A percentile compares a stretch with the other conserved stretches of the same genome.
Evolutionary conservation across 2,113 vertebrate species (phyloP).

Genomic region (Aix galericulata): DNA sequence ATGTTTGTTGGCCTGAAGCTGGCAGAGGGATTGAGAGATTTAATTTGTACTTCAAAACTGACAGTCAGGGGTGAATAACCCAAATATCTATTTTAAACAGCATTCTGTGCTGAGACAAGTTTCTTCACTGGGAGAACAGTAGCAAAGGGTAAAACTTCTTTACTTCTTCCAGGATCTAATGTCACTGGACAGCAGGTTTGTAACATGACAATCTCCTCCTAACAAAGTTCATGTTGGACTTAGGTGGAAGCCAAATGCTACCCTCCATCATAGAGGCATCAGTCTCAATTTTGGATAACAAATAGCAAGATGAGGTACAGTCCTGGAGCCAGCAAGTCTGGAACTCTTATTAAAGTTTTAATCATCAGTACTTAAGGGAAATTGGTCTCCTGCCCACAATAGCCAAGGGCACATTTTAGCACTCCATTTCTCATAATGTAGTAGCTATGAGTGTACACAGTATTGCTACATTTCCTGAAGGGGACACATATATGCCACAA

Average conservation of each 20-base stretch:
- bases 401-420: neutral
- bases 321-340: neutral
- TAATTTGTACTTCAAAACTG: neutral
- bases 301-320: neutral
- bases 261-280: neutral
- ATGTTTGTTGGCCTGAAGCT: neutral
- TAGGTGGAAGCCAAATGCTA: neutral
- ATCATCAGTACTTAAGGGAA: neutral
- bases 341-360: neutral
- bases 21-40: neutral
- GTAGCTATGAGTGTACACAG: neutral
- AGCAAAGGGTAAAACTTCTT: neutral
- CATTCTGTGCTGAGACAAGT: neutral
- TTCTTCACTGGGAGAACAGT: neutral
- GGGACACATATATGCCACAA: accelerated
- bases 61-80: neutral
- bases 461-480: neutral
- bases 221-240: neutral
- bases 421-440: neutral
- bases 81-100: neutral
- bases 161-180: neutral
- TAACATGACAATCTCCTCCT: neutral
- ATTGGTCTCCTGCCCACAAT: neutral
- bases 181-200: neutral
- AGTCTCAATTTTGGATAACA: neutral